Evolutionary conservation across 30 jellyfish, hydroid and myxozoan genomes (phyloP), one percentile per base, ranked within the genome.

Genomic region (Aurelia sp.): DNA sequence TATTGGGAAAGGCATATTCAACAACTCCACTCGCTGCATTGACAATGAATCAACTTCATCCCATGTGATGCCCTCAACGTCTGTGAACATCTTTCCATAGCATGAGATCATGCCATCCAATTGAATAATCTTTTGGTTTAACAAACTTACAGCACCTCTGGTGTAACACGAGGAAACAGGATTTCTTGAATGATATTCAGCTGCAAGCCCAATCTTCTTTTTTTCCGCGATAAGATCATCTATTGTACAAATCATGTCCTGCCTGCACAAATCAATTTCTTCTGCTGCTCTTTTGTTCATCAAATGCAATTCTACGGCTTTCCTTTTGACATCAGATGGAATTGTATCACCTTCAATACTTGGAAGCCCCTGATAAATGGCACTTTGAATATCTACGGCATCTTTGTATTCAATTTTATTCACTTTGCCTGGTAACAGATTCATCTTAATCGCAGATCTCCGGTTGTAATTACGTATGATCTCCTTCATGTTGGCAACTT

Each of bases 371-470:
- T 57, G 71, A 57, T 50, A 73, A 17, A 73, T 17, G 15, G 69
- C 70, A 73, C 70, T 73, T 73, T 73, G 37, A 57, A 73, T 73
- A 73, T 73, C 84, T 23, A 73, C 10, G 66, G 55, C 84, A 73
- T 73, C 68, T 9, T 47, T 52, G 30, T 57, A 73, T 30, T 47
- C 65, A n/a, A 73, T 73, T 22, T 73, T 73, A 44, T 30, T 41
- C 4, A 47, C 66, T 47, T 52, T 52, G 53, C 41, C 70, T 73
- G 84, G 69, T 47, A 73, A 51, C 30, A 73, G 71, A 20, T 73
- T 73, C 84, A 73, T 47, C 63, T 73, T 73, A 52, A 73, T 23
- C 17, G 84, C 84, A 50, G 70, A n/a, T 44, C 84, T 47, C 31
- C 51, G 31, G 70, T 73, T 73, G 21, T 73, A 73, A 6, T 37